Base-by-base conservation (phyloP, 2,797 vertebrate species). In the Sebastes vulpes region DNA sequence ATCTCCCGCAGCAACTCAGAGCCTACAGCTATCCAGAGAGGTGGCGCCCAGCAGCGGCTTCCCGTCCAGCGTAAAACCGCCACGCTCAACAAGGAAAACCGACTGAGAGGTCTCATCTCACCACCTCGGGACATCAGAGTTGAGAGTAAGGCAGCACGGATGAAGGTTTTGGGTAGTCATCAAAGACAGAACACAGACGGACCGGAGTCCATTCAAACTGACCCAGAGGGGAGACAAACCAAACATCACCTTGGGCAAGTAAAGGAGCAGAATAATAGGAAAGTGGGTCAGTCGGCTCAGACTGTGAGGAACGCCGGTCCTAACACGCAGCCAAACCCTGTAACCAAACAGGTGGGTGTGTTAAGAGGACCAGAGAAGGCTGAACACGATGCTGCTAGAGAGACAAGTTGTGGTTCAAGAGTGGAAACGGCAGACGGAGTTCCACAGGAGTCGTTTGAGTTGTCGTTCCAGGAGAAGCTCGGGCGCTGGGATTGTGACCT, bases 401-500 rank as follows among this genome's bases (percentile, higher is more conserved):
- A 81, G 16, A 81, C 48, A 21, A 52, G 8, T 2, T 10, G 18
- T 6, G 18, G 25, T 14, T 65, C 74, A 31, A 26, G 35, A 65
- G 53, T 20, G 20, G 61, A 69, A 29, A 9, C n/a, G 1, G 23
- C 46, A 65, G 61, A 9, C 0, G 26, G 16, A 42, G 70, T 29
- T 68, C 69, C 85, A 9, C 96, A 93, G 63, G 90, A 95, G 14
- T 97, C 97, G 58, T 97, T 97, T 72, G 97, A 98, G 54, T 18
- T 94, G 89, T 98, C 97, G 48, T 97, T 98, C 87, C 96, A 96
- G 89, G 97, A 97, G 75, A 97, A 97, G 72, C 75, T 97, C 28
- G 92, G 92, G 76, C 93, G 50, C 16, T 99, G 97, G 97, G 97
- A 98, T 67, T 92, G 89, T 26, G 95, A 97, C 78, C 95, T 90